phyloP scores from a whole-genome alignment of 37 sponge, comb jelly and placozoan genomes.

The Chondrosia reniformis region DNA sequence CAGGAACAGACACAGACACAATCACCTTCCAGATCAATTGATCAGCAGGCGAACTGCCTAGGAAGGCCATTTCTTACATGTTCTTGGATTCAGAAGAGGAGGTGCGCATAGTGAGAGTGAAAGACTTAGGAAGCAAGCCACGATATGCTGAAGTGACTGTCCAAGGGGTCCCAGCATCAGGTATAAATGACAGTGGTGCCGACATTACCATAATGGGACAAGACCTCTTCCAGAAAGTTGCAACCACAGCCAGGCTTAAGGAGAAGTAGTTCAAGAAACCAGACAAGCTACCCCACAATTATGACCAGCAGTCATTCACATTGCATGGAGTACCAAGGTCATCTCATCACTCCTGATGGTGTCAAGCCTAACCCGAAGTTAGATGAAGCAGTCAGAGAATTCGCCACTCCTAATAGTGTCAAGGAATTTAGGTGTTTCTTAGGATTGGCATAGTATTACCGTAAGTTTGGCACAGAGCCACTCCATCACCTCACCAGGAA shows the following conservation, averaged over 20 bases:
- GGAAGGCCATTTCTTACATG: not conserved
- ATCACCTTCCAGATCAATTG: too few species aligned
- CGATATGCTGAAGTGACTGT: slow-evolving; percentile 12
- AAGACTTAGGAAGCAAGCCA: slow-evolving; percentile 33
- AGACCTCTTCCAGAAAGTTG: slow-evolving; percentile 38
- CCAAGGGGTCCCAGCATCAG: slow-evolving; percentile 35
- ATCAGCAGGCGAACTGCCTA: not conserved
- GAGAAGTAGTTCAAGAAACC: slow-evolving; percentile 31
- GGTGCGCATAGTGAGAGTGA: slow-evolving; percentile 18
- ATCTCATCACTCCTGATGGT: slow-evolving; percentile 23
- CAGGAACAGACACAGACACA: too few species aligned
- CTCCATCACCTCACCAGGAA: slow-evolving; percentile 20
- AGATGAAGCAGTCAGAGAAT: not conserved
- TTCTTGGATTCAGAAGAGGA: slow-evolving; percentile 38
- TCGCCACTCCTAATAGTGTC: not conserved
- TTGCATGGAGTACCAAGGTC: slow-evolving; percentile 43
- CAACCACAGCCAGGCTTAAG: slow-evolving; percentile 29
- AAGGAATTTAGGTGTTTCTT: slow-evolving; percentile 17
- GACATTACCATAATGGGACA: slow-evolving; percentile 58
- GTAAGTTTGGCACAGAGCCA: slow-evolving; percentile 24
- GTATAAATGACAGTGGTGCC: slow-evolving; percentile 45
- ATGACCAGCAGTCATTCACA: slow-evolving; percentile 24
- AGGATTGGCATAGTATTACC: slow-evolving; percentile 24
- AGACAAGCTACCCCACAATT: slow-evolving; percentile 40
- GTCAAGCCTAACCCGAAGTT: slow-evolving; percentile 11